Base-by-base conservation (phyloP, 2,888 invertebrate species). In the Euplagia quadripunctaria region DNA sequence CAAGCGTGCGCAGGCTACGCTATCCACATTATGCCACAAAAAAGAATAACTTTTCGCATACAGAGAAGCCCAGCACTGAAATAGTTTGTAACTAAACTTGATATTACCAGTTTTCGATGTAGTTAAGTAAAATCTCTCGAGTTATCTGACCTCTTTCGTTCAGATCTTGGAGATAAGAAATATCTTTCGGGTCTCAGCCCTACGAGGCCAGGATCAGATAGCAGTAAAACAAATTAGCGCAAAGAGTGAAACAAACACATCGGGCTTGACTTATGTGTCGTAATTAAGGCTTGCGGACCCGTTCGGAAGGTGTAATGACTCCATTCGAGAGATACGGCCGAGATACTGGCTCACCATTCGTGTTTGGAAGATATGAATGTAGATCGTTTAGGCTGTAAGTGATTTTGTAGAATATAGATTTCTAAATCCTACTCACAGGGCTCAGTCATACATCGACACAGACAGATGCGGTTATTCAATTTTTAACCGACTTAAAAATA, bases 201-300 rank as follows among this genome's bases (percentile, higher is more conserved):
- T 83, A 77, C 73, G 68, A 79, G 67, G 17, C 68, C 69, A 65
- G 68, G 72, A 92, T 92, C 93, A 89, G 93, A 93, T 93, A 93
- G 84, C 85, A 89, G 89, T 92, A 91, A 91, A 91, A 93, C 93
- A 93, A 92, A 93, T 94, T 92, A 92, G 90, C 84, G 86, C 77
- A 77, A 81, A 86, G 87, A 82, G 77, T 74, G 83, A 91, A 93
- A 93, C 90, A 93, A 92, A 93, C 91, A 90, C 90, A 85, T 84
- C 79, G 76, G 82, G 71, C 78, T 85, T 93, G 93, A 94, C 90
- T 93, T 93, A 94, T 94, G 93, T 88, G 85, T 85, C 86, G 90
- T 93, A 94, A 95, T 94, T 94, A 94, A 94, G 88, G 90, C 88
- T 88, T 90, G 87, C 89, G 75, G 74, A 79, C 75, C 78, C 69